These are phyloP conservation scores for Pachycephus smyrnensis DNA, from an alignment of 2,888 invertebrate species.

Conservation along the genomic window DNA sequence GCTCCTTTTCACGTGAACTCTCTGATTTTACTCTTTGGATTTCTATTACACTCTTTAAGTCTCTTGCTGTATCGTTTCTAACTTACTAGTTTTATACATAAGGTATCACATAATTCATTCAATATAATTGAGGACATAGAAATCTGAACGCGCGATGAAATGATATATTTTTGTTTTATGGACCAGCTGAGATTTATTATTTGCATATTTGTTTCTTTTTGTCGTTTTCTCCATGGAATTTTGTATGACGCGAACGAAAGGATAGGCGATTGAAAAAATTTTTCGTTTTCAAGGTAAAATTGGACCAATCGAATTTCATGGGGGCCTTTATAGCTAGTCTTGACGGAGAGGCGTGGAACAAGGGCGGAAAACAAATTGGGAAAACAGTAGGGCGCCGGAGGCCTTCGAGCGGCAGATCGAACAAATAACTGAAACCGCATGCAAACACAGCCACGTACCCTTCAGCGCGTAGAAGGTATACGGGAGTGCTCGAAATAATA, in stretches of 20 bases:
- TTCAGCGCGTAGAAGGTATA: background rate
- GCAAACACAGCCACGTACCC: constrained; percentile 16
- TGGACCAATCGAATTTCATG: constrained; percentile 28
- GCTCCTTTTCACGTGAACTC: background rate
- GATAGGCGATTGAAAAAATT: background rate
- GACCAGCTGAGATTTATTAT: background rate
- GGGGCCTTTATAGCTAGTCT: constrained; percentile 12
- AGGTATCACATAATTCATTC: background rate
- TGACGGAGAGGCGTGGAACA: constrained; percentile 9
- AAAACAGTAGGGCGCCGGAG: constrained; percentile 33
- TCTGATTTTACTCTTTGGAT: background rate
- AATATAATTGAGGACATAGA: background rate
- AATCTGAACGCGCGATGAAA: background rate
- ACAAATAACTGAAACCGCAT: constrained; percentile 33
- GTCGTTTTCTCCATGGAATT: background rate
- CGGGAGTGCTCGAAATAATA: constrained; percentile 1
- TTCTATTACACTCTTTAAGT: background rate
- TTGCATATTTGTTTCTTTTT: background rate
- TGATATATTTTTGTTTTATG: background rate
- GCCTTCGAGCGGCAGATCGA: constrained; percentile 27
- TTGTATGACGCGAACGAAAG: background rate
- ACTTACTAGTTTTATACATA: background rate
- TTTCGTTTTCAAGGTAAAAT: constrained; percentile 25
- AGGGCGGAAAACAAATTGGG: constrained; percentile 34
- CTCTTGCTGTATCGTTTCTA: background rate